Conservation (phyloP, 2,113 vertebrate genomes). For the Petrocephalus zakoni region DNA sequence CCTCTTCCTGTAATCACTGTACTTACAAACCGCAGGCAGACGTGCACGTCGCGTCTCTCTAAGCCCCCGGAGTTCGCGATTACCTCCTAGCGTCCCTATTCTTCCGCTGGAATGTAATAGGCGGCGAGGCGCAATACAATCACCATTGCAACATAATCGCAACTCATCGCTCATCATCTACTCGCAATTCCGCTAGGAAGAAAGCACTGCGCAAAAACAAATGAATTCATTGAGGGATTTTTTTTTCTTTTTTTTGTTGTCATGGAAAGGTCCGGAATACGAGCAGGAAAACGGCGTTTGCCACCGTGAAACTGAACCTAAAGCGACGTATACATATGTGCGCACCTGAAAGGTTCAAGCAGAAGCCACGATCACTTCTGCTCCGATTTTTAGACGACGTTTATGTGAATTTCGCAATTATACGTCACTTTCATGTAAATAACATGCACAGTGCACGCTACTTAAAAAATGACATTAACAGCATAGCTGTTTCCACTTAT, state of each 20-base stretch:
- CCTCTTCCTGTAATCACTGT: background rate
- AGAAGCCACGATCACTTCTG: background rate
- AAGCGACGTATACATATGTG: background rate
- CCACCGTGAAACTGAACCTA: background rate
- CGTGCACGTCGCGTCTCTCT: background rate
- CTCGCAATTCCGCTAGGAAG: conserved; percentile 29
- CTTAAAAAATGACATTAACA: background rate
- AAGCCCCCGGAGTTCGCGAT: background rate
- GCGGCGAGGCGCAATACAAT: background rate
- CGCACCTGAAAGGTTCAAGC: background rate
- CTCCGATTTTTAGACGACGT: background rate
- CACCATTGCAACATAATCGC: conserved; percentile 9
- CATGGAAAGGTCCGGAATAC: background rate
- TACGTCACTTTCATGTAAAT: background rate
- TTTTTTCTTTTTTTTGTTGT: background rate
- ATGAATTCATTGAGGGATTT: background rate
- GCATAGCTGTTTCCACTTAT: background rate
- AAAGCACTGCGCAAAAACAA: conserved; percentile 46
- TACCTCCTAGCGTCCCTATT: background rate
- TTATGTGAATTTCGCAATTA: background rate
- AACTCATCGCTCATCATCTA: conserved; percentile 12
- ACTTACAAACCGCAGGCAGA: background rate
- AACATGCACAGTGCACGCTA: background rate
- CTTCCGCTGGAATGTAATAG: background rate
- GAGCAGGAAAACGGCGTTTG: background rate